Percentiles rank a stretch among this genome's conserved stretches.
phyloP scores from a whole-genome alignment of 2,888 invertebrate species.

The Oeneis ivallda region DNA sequence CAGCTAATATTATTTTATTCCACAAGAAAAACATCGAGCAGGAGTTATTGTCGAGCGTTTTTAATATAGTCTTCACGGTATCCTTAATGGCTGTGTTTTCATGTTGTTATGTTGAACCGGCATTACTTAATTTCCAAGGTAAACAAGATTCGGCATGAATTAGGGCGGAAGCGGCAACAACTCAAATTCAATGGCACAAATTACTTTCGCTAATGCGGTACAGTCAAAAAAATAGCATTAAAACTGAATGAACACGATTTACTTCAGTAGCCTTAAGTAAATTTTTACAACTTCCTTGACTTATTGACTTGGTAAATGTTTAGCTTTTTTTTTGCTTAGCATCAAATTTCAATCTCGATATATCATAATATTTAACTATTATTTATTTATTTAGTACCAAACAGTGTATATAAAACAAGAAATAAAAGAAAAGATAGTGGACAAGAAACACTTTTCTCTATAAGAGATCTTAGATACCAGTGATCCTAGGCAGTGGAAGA shows the following conservation, averaged over 20 bases:
- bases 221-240: slow-evolving; percentile 1
- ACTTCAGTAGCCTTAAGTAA: neutral
- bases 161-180: slow-evolving; percentile 23
- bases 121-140: slow-evolving; percentile 41
- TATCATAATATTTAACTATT: too few species aligned
- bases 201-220: slow-evolving; percentile 20
- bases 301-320: neutral
- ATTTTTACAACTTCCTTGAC: neutral
- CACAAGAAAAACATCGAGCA: neutral
- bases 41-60: neutral
- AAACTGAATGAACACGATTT: neutral
- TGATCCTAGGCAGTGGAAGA: too few species aligned
- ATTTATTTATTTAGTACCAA: too few species aligned
- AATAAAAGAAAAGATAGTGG: too few species aligned
- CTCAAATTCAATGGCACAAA: slow-evolving; percentile 28
- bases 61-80: neutral
- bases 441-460: too few species aligned
- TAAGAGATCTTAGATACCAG: too few species aligned
- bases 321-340: neutral
- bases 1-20: neutral
- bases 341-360: too few species aligned
- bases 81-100: neutral
- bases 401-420: too few species aligned
- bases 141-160: slow-evolving; percentile 25
- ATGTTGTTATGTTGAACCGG: slow-evolving; percentile 23